These are phyloP conservation scores for Scaptomyza cyrtandrae DNA, from an alignment of 2,888 invertebrate species.

Conservation along the genomic window DNA sequence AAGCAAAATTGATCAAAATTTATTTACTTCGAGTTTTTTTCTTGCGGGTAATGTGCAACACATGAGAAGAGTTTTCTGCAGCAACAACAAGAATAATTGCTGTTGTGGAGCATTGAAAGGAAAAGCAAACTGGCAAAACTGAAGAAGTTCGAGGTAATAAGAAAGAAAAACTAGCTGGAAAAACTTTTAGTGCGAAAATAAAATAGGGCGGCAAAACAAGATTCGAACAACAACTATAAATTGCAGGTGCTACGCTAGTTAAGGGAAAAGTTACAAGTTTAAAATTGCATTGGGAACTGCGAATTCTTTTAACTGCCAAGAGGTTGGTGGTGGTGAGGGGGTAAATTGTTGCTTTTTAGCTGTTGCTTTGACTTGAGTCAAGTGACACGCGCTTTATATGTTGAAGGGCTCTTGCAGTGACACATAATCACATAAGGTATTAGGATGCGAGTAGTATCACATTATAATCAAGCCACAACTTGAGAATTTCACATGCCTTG, in stretches of 20 bases:
- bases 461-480: constrained; percentile 55
- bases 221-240: constrained; percentile 1
- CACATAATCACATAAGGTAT: constrained; percentile 42
- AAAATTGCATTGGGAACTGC: background rate
- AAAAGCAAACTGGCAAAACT: background rate
- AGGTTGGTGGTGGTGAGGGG: too few species aligned
- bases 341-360: constrained; percentile 4
- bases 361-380: constrained; percentile 3
- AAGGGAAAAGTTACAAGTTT: background rate
- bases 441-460: constrained; percentile 18
- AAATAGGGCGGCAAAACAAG: constrained; percentile 1
- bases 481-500: constrained; percentile 45
- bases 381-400: background rate
- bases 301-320: too few species aligned
- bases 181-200: constrained; percentile 9
- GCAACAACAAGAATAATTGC: background rate
- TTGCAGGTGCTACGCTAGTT: background rate
- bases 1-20: constrained; percentile 9
- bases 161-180: background rate
- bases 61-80: constrained; percentile 1
- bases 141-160: background rate
- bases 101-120: background rate
- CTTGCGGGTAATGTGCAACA: constrained; percentile 9
- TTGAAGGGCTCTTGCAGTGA: constrained; percentile 31
- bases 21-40: background rate